A percentile compares a stretch with the other conserved stretches of the same genome.
phyloP scores from a whole-genome alignment of 1,140 invertebrate genomes.

The Bombus waltoni region DNA sequence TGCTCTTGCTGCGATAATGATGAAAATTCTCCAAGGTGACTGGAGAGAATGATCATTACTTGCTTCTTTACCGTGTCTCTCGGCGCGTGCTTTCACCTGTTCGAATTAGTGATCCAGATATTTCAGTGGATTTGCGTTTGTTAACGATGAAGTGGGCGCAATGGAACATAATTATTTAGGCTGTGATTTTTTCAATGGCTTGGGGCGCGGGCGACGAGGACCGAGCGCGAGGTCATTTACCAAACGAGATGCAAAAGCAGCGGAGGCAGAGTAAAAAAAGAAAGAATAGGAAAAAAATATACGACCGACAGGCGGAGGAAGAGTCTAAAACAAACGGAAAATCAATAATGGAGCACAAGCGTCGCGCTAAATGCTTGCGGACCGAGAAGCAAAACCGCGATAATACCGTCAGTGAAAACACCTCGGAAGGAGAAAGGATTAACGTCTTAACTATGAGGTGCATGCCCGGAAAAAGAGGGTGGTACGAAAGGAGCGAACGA shows the following conservation, averaged over 20 bases:
- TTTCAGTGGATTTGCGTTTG: constrained; percentile 15
- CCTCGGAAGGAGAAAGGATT: constrained; percentile 17
- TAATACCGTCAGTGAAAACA: constrained; percentile 41
- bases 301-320: constrained; percentile 17
- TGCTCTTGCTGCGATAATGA: constrained; percentile 22
- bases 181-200: constrained; percentile 6
- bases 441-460: constrained; percentile 34
- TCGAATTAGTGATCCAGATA: constrained; percentile 20
- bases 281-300: not conserved
- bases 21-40: constrained; percentile 6
- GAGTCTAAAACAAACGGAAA: constrained; percentile 36
- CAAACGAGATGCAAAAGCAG: constrained; percentile 4
- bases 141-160: constrained; percentile 3
- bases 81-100: not conserved
- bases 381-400: constrained; percentile 30
- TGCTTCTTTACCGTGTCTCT: not conserved
- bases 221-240: constrained; percentile 9
- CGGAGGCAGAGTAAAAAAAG: not conserved
- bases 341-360: constrained; percentile 37
- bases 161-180: constrained; percentile 40
- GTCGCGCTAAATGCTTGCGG: constrained; percentile 34
- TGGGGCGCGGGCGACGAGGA: too few relatives aligned
- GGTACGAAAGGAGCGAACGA: not conserved
- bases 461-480: not conserved
- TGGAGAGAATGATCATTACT: constrained; percentile 35